Conservation (phyloP, 2,797 vertebrate genomes). For the Balearica regulorum region DNA sequence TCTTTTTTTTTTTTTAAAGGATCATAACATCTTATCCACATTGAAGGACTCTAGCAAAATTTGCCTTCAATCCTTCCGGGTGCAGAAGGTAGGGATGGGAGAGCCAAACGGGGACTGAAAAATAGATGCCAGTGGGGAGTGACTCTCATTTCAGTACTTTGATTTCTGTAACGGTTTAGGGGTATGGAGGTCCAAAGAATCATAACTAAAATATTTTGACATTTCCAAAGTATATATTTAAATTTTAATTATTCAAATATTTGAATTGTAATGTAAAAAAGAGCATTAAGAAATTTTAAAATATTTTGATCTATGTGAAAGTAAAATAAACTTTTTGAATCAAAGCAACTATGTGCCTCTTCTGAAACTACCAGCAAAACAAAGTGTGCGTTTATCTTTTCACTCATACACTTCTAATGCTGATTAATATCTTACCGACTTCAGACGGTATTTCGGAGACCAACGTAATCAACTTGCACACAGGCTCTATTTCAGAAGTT, state of each 20-base stretch:
- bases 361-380: not conserved
- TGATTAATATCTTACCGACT: not conserved
- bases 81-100: not conserved
- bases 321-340: not conserved
- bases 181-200: not conserved
- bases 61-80: not conserved
- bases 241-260: not conserved
- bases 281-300: not conserved
- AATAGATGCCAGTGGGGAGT: not conserved
- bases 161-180: not conserved
- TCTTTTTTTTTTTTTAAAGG: not conserved
- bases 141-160: not conserved
- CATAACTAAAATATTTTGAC: not conserved
- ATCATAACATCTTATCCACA: fast-evolving
- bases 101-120: not conserved
- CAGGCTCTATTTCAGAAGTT: not conserved
- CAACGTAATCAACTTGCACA: not conserved
- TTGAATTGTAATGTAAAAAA: not conserved
- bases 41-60: not conserved
- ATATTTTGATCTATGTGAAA: not conserved
- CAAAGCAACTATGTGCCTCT: not conserved
- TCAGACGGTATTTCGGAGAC: not conserved
- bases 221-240: not conserved
- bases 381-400: not conserved
- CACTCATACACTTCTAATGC: not conserved